A percentile compares a stretch with the other conserved stretches of the same genome.
phyloP scores from a whole-genome alignment of 1,140 invertebrate species.

The Achroia grisella region DNA sequence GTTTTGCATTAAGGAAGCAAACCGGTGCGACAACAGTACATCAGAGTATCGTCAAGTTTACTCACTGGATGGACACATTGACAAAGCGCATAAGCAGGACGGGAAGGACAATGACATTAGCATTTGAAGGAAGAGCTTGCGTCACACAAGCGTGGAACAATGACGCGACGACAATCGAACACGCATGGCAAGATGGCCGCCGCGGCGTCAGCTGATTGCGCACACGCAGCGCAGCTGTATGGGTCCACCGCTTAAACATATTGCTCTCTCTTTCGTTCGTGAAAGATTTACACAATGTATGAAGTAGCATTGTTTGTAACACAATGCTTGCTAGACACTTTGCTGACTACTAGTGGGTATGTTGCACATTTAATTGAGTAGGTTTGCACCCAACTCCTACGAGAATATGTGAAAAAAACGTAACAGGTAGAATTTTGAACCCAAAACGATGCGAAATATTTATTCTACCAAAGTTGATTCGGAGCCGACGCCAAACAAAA shows the following conservation, averaged over 20 bases:
- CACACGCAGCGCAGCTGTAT: slow-evolving; percentile 41
- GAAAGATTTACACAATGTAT: slow-evolving; percentile 34
- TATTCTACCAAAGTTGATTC: too few species aligned
- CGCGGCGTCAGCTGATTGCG: slow-evolving; percentile 66
- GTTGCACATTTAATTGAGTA: too few species aligned
- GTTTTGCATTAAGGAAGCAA: slow-evolving; percentile 35
- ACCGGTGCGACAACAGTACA: slow-evolving; percentile 7
- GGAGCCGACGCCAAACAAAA: too few species aligned
- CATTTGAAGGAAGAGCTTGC: slow-evolving; percentile 48
- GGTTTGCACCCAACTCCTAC: too few species aligned
- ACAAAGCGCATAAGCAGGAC: slow-evolving; percentile 37
- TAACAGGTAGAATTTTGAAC: too few species aligned
- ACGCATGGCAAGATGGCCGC: slow-evolving; percentile 64
- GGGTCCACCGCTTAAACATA: slow-evolving; percentile 27
- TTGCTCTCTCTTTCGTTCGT: slow-evolving; percentile 53
- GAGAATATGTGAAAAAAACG: too few species aligned
- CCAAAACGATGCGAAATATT: too few species aligned
- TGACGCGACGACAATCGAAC: slow-evolving; percentile 58
- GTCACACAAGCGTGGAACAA: slow-evolving; percentile 48
- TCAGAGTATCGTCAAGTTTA: slow-evolving; percentile 25
- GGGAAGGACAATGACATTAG: slow-evolving; percentile 65
- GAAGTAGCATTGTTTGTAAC: slow-evolving; percentile 30
- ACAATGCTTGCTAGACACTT: slow-evolving; percentile 25
- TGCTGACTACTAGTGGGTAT: neutral
- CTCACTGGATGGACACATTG: slow-evolving; percentile 7